These are phyloP conservation scores for Alcis repandata DNA, from an alignment of 2,888 invertebrate species.

Conservation along the genomic window DNA sequence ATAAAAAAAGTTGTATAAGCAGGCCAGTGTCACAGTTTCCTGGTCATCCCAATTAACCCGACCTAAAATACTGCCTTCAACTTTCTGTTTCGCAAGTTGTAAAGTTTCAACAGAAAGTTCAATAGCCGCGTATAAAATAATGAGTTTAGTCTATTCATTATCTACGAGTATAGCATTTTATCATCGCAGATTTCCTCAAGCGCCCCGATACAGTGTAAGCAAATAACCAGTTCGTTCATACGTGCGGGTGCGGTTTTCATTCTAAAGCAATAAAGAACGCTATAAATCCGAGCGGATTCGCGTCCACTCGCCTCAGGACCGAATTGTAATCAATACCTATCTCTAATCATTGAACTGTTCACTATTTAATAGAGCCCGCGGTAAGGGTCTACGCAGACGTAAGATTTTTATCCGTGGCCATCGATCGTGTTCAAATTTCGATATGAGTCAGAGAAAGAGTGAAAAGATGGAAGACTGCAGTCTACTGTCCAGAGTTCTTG, in stretches of 20 bases:
- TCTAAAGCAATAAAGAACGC: constrained; percentile 41
- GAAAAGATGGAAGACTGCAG: too few relatives aligned
- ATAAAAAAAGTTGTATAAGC: too few relatives aligned
- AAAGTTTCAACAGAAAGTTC: constrained; percentile 9
- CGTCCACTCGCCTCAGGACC: constrained; percentile 42
- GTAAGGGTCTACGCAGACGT: constrained; percentile 25
- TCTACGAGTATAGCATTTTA: constrained; percentile 5
- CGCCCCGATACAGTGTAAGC: constrained; percentile 35
- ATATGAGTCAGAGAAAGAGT: not conserved
- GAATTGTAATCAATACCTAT: constrained; percentile 60
- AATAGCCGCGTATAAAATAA: constrained; percentile 15
- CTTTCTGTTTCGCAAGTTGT: not conserved
- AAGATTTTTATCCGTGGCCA: not conserved
- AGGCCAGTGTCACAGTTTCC: not conserved
- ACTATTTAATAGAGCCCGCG: constrained; percentile 55
- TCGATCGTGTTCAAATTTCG: not conserved
- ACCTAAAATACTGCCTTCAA: not conserved
- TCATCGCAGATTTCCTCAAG: constrained; percentile 12
- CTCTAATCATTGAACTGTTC: constrained; percentile 63
- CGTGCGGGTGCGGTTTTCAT: constrained; percentile 42
- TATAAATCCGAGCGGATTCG: constrained; percentile 42
- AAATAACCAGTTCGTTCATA: constrained; percentile 34
- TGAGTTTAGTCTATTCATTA: not conserved
- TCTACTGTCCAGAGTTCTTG: not conserved
- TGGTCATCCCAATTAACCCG: not conserved